phyloP scores from a whole-genome alignment of 23 tunicate species.

The Trididemnum nubilum region DNA sequence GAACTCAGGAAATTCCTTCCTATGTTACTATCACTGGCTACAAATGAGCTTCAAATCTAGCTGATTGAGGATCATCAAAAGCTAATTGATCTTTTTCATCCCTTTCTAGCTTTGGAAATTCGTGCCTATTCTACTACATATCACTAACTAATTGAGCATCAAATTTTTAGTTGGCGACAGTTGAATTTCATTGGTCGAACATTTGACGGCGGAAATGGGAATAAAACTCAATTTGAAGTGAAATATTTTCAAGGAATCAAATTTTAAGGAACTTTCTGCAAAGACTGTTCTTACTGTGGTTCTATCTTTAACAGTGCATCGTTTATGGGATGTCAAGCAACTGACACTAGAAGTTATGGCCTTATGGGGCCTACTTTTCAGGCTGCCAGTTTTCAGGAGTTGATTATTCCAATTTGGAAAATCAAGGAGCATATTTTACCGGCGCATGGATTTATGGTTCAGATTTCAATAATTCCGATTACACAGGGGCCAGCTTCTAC shows the following conservation, averaged over 20 bases:
- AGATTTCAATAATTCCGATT: conserved; percentile 16
- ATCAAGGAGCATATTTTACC: not conserved
- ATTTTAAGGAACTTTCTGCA: not conserved
- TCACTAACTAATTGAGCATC: too few species aligned
- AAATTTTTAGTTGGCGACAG: too few species aligned
- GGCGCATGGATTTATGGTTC: not conserved
- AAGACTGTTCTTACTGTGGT: not conserved
- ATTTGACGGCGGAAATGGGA: not conserved
- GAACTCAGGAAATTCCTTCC: too few species aligned
- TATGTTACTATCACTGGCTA: too few species aligned
- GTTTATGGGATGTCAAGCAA: not conserved
- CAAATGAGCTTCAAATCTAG: too few species aligned
- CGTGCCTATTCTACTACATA: too few species aligned
- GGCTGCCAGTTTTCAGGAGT: not conserved
- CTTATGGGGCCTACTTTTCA: not conserved
- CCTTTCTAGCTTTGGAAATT: too few species aligned
- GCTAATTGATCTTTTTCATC: too few species aligned
- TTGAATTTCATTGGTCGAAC: not conserved
- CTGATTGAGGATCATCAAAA: too few species aligned
- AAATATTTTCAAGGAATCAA: not conserved
- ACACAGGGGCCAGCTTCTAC: not conserved
- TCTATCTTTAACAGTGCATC: not conserved
- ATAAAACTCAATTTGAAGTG: not conserved
- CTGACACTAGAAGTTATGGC: not conserved
- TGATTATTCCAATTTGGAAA: not conserved